These are phyloP conservation scores for Danio tinwini DNA, from an alignment of 2,797 vertebrate genomes.

Conservation along the genomic window DNA sequence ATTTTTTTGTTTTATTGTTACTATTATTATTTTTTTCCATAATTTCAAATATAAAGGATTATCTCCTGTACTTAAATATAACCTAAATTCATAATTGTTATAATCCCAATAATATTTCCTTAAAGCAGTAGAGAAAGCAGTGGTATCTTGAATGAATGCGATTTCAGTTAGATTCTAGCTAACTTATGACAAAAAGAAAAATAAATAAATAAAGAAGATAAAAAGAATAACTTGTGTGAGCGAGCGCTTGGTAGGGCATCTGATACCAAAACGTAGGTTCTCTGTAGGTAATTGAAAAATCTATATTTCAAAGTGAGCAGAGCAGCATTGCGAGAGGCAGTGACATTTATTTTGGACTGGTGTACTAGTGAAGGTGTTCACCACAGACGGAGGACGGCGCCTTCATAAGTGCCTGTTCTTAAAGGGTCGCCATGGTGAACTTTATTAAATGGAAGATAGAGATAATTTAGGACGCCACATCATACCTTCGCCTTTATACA, in stretches of 20 bases:
- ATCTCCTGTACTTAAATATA: too few species aligned
- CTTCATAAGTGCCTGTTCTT: constrained; percentile 21
- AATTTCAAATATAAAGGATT: too few species aligned
- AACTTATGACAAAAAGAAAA: background rate
- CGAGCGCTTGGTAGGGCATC: constrained; percentile 36
- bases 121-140: constrained; percentile 39
- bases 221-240: constrained; percentile 16
- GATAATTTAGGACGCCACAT: constrained; percentile 3
- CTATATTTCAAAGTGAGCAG: constrained; percentile 58
- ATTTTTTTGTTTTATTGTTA: too few species aligned
- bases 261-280: constrained; percentile 55
- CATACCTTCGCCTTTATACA: constrained; percentile 1
- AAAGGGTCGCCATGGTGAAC: constrained; percentile 26
- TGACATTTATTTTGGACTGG: constrained; percentile 56
- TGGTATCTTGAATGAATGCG: constrained; percentile 21
- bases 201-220: too few species aligned
- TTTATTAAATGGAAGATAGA: constrained; percentile 32
- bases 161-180: background rate
- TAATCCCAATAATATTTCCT: constrained; percentile 33
- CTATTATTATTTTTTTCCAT: too few species aligned
- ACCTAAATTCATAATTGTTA: background rate
- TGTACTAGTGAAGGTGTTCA: constrained; percentile 15
- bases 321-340: constrained; percentile 48
- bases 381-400: background rate
- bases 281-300: constrained; percentile 59